Base-by-base conservation (phyloP, 1,140 invertebrate genomes). In the Probaryconus sp. region DNA sequence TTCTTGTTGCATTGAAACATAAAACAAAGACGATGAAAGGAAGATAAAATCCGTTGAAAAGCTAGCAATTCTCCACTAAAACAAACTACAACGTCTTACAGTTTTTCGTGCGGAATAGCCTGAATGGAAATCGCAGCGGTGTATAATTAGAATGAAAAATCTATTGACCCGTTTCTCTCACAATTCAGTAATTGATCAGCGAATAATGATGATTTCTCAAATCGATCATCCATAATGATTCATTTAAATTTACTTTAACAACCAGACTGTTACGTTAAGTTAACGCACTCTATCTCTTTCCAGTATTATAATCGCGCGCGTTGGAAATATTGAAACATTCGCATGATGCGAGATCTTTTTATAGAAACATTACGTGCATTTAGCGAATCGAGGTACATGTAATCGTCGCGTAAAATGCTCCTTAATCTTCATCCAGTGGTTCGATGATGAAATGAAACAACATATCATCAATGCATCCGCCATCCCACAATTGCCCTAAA, bases 341-440 rank as follows among this genome's bases (percentile, higher is more conserved):
- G 60, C 53, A 53, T 72, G 69, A 72, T 65, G 69, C 61, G 60
- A 72, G 60, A 60, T 72, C 70, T 73, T 73, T 73, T 53, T 65
- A 61, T 73, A 65, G 61, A 60, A 40, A 24, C 51, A 50, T 73
- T 67, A 65, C 55, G 55, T 73, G 55, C 40, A 51, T 42, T 47
- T 65, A 26, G 47, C 45, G 17, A 11, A 26, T 17, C 40, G 21
- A 43, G n/a, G 45, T 30, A 20, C 31, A 35, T 20, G 18, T 24
- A 33, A 58, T 40, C 63, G 43, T 47, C 17, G 40, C 45, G 18
- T 20, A 47, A 16, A 30, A 31, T 31, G 48, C 33, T 33, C 47
- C 47, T 51, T 51, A 51, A 51, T 42, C 38, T 24, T 50, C n/a
- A n/a, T n/a, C n/a, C n/a, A n/a, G n/a, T n/a, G n/a, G n/a, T n/a